Evolutionary conservation across 2,797 vertebrate genomes (phyloP).

Genomic region (Pogonophryne albipinna): DNA sequence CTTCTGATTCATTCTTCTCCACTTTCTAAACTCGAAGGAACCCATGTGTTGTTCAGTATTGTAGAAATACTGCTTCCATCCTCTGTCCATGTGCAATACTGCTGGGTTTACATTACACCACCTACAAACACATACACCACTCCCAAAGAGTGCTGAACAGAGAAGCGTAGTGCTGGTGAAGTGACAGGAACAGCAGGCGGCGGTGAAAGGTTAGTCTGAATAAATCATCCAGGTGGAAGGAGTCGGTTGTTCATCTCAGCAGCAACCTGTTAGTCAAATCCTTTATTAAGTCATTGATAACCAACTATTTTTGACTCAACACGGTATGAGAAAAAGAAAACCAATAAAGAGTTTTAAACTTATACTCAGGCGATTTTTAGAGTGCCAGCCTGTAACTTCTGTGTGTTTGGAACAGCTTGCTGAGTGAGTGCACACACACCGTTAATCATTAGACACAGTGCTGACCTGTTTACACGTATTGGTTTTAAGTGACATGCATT

Average conservation of each 20-base stretch:
- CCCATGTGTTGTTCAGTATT: not conserved
- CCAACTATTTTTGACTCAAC: too few relatives aligned
- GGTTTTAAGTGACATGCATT: not conserved
- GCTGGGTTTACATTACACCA: constrained; percentile 19
- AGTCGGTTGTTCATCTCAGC: too few relatives aligned
- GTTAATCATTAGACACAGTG: not conserved
- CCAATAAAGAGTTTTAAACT: too few relatives aligned
- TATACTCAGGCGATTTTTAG: too few relatives aligned
- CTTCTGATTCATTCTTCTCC: not conserved
- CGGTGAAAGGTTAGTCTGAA: too few relatives aligned
- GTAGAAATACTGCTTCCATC: constrained; percentile 8
- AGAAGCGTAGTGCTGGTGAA: too few relatives aligned
- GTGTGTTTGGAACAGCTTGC: not conserved
- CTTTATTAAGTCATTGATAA: too few relatives aligned
- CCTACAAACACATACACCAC: not conserved
- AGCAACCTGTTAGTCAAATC: too few relatives aligned
- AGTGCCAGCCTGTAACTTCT: not conserved
- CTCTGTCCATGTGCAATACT: constrained; percentile 5
- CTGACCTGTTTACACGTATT: not conserved
- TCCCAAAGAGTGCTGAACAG: not conserved
- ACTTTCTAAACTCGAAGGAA: not conserved
- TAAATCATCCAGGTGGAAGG: too few relatives aligned
- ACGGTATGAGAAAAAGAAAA: too few relatives aligned
- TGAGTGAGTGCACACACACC: not conserved
- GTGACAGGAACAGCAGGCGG: too few relatives aligned